phyloP scores from a whole-genome alignment of 2,888 invertebrate genomes.

The Laspeyria flexula region DNA sequence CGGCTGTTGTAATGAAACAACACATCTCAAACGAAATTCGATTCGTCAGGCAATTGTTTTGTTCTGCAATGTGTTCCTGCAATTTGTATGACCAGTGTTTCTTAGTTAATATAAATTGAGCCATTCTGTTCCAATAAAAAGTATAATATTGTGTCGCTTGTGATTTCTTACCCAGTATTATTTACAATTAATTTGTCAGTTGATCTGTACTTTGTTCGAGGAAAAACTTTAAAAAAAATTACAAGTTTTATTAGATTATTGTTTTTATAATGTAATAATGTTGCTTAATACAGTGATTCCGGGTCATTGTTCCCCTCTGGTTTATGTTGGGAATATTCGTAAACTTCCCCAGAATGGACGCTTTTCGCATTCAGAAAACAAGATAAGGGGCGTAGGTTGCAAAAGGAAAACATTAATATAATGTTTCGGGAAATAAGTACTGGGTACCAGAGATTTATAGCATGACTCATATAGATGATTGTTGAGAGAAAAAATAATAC shows the following conservation, averaged over 20 bases:
- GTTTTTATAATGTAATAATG: slow-evolving; percentile 23
- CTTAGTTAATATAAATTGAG: slow-evolving; percentile 14
- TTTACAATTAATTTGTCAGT: slow-evolving; percentile 17
- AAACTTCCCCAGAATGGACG: slow-evolving; percentile 32
- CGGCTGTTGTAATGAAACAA: slow-evolving; percentile 34
- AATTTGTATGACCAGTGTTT: slow-evolving; percentile 22
- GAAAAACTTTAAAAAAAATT: background rate
- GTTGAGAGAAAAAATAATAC: background rate
- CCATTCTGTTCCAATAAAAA: slow-evolving; percentile 10
- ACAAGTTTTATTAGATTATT: slow-evolving; percentile 1
- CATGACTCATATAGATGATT: slow-evolving; percentile 4
- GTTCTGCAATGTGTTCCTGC: slow-evolving; percentile 33
- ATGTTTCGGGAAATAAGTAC: slow-evolving; percentile 38
- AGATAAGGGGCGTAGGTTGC: slow-evolving; percentile 39
- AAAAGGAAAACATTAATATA: slow-evolving; percentile 40
- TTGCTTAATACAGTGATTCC: slow-evolving; percentile 13
- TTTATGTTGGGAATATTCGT: slow-evolving; percentile 33
- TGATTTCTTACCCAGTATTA: slow-evolving; percentile 3
- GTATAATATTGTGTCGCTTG: background rate
- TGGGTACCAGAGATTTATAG: slow-evolving; percentile 21
- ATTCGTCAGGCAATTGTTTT: slow-evolving; percentile 33
- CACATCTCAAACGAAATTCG: slow-evolving; percentile 33
- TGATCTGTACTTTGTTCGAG: background rate
- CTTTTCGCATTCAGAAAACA: slow-evolving; percentile 30
- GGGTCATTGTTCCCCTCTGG: slow-evolving; percentile 28